phyloP scores from a whole-genome alignment of 2,113 vertebrate genomes.

The Scomber colias region DNA sequence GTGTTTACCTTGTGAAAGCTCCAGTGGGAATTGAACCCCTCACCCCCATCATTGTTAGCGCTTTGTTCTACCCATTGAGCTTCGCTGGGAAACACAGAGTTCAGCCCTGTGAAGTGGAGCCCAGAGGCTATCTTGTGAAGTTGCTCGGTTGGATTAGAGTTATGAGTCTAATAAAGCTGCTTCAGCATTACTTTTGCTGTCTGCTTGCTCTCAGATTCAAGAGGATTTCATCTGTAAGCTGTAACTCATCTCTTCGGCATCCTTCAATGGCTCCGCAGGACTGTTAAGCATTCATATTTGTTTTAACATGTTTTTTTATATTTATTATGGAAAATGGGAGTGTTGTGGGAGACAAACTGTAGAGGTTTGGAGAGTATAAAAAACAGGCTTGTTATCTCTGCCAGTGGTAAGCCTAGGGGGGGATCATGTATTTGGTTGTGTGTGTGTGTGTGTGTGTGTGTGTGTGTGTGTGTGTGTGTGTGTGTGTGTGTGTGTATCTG shows the following conservation, averaged over 20 bases:
- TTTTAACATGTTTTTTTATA: not conserved
- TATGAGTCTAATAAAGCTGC: constrained; percentile 51
- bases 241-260: constrained; percentile 35
- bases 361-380: not conserved
- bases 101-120: not conserved
- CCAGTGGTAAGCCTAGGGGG: too few species aligned
- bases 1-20: not conserved
- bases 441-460: not conserved
- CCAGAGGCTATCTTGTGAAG: constrained; percentile 27
- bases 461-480: too few species aligned
- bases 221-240: constrained; percentile 42
- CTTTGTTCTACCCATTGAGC: constrained; percentile 10
- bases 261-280: constrained; percentile 4
- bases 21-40: constrained; percentile 1
- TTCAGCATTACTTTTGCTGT: constrained; percentile 8
- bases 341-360: not conserved
- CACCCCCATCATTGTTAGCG: constrained; percentile 14
- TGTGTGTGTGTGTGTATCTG: too few species aligned
- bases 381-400: not conserved
- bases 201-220: constrained; percentile 26
- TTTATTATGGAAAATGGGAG: not conserved
- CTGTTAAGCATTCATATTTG: not conserved
- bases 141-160: constrained; percentile 45
- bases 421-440: too few species aligned
- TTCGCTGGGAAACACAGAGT: constrained; percentile 11